Conservation (phyloP, 2,797 vertebrate genomes). For the Fistularia commersonii region DNA sequence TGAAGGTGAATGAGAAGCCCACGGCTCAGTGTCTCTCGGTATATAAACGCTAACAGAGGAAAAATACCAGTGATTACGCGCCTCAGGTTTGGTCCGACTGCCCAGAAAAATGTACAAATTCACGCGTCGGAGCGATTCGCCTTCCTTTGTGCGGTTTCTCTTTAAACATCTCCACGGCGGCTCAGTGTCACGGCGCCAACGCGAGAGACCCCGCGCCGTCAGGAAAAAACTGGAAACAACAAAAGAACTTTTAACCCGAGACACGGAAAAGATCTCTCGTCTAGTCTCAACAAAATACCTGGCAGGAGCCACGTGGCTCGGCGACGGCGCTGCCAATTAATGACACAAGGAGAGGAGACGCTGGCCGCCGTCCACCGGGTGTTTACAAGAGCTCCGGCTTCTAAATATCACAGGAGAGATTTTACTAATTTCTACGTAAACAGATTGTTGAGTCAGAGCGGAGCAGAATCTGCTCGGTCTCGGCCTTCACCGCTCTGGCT, state of each 20-base stretch:
- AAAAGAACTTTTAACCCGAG: constrained; percentile 15
- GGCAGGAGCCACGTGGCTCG: constrained; percentile 37
- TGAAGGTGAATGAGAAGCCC: too few species aligned
- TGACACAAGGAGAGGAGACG: constrained; percentile 28
- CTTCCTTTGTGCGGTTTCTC: too few species aligned
- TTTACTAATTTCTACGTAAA: constrained; percentile 57
- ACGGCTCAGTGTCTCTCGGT: too few species aligned
- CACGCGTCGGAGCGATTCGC: too few species aligned
- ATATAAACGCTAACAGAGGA: too few species aligned
- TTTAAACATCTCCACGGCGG: too few species aligned
- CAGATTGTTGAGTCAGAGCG: constrained; percentile 32
- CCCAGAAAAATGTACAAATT: too few species aligned
- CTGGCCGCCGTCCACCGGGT: constrained; percentile 38
- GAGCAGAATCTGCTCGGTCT: constrained; percentile 47
- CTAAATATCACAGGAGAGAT: constrained; percentile 50
- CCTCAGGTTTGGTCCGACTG: too few species aligned
- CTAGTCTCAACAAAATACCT: constrained; percentile 56
- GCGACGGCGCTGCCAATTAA: constrained; percentile 47
- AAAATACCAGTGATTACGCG: too few species aligned
- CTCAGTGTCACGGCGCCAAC: too few species aligned
- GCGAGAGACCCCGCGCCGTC: too few species aligned
- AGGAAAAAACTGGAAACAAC: constrained; percentile 13
- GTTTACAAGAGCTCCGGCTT: constrained; percentile 38
- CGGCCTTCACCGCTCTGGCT: constrained; percentile 32
- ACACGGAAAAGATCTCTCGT: constrained; percentile 7